Conservation (phyloP, 2,113 vertebrate genomes). For the Ochotona curzoniae region DNA sequence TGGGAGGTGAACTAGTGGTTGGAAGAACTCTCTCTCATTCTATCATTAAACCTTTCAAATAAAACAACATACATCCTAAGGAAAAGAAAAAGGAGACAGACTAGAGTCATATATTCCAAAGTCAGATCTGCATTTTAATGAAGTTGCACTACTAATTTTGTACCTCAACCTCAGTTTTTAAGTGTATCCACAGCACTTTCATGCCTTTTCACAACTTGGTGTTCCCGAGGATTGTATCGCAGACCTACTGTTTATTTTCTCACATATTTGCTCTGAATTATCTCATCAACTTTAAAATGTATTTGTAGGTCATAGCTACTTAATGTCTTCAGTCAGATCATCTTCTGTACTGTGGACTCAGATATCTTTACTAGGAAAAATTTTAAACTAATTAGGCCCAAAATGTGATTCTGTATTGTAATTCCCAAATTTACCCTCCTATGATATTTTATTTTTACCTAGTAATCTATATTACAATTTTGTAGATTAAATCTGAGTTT, state of each 20-base stretch:
- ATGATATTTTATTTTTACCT: background rate
- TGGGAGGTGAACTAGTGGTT: no score
- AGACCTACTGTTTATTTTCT: background rate
- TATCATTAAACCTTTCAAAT: no score
- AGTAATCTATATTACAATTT: background rate
- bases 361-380: background rate
- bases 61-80: no score
- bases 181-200: background rate
- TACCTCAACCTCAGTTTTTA: background rate
- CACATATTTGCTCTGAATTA: background rate
- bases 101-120: background rate
- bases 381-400: background rate
- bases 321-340: background rate
- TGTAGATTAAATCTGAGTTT: background rate
- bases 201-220: background rate
- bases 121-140: background rate
- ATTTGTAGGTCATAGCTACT: background rate
- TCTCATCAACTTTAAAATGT: background rate
- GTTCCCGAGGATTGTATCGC: background rate
- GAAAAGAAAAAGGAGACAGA: background rate
- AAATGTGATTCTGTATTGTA: background rate
- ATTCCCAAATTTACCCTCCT: background rate
- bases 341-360: background rate
- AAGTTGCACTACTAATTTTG: background rate
- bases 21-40: no score